phyloP scores from a whole-genome alignment of 2,797 vertebrate species.

The Macropodus opercularis region DNA sequence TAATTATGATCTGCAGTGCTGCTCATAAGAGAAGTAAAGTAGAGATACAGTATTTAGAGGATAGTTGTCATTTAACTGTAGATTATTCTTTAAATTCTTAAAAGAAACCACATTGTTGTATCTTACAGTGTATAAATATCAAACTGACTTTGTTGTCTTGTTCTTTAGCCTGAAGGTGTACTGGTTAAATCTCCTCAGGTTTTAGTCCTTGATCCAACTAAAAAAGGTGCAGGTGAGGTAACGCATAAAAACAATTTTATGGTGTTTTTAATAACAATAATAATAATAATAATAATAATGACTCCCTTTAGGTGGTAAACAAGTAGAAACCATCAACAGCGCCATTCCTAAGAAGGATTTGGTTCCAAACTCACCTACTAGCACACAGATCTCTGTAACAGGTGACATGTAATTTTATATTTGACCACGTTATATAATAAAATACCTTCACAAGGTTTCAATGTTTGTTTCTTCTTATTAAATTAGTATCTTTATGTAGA shows the following conservation, averaged over 20 bases:
- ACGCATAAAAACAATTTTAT: not conserved
- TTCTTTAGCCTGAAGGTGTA: constrained; percentile 83
- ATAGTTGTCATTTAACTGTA: too few species aligned
- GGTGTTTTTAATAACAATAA: too few species aligned
- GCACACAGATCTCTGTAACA: constrained; percentile 83
- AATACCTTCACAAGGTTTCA: too few species aligned
- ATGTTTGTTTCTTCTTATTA: too few species aligned
- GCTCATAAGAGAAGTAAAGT: too few species aligned
- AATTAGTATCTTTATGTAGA: not conserved
- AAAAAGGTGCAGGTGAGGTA: constrained; percentile 34
- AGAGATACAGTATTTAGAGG: too few species aligned
- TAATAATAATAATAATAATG: too few species aligned
- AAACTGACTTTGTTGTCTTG: not conserved
- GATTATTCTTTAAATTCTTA: too few species aligned
- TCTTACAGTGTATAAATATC: not conserved
- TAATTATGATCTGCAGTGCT: too few species aligned
- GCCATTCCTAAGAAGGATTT: constrained; percentile 63
- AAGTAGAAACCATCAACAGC: constrained; percentile 69
- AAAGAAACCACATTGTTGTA: too few species aligned
- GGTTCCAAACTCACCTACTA: constrained; percentile 81
- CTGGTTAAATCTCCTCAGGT: constrained; percentile 62
- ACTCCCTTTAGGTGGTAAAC: constrained; percentile 75
- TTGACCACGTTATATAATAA: not conserved
- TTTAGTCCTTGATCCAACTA: constrained; percentile 76
- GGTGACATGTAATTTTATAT: constrained; percentile 69